These are phyloP conservation scores for Eretmocerus hayati DNA, from an alignment of 2,888 invertebrate species.

Conservation along the genomic window DNA sequence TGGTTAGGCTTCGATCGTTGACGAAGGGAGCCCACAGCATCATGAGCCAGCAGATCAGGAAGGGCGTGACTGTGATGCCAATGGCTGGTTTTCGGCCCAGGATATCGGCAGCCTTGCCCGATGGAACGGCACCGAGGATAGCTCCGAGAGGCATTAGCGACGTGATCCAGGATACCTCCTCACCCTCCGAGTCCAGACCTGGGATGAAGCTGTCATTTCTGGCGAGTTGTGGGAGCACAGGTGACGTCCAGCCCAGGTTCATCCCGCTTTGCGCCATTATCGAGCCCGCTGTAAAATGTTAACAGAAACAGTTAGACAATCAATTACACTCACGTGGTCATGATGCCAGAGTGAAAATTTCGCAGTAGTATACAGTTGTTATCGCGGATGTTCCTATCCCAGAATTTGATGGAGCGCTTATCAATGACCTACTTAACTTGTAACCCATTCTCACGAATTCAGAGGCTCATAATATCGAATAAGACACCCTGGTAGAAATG, in stretches of 20 bases:
- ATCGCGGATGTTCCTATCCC: too few relatives aligned
- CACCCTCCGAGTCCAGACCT: constrained; percentile 6
- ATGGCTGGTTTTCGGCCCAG: constrained; percentile 36
- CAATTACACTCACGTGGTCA: too few relatives aligned
- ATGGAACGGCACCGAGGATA: constrained; percentile 35
- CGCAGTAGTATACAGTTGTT: too few relatives aligned
- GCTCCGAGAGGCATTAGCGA: constrained; percentile 36
- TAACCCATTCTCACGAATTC: too few relatives aligned
- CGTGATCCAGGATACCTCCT: constrained; percentile 34
- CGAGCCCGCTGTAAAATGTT: constrained; percentile 34
- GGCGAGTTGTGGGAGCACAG: constrained; percentile 31
- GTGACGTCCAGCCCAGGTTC: constrained; percentile 39
- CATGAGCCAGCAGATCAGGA: constrained; percentile 45
- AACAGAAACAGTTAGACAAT: too few relatives aligned
- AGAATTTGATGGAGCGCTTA: too few relatives aligned
- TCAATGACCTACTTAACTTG: too few relatives aligned
- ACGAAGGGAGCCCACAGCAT: constrained; percentile 33
- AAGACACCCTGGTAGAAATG: too few relatives aligned
- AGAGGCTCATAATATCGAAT: too few relatives aligned
- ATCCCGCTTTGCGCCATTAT: constrained; percentile 38
- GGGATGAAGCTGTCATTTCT: constrained; percentile 29
- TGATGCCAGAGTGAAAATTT: too few relatives aligned
- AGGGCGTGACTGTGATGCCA: constrained; percentile 32
- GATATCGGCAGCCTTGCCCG: constrained; percentile 38
- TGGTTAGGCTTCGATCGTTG: constrained; percentile 6